Percentiles rank a stretch among this genome's conserved stretches.
Conservation (phyloP, 2,113 vertebrate genomes). For the Cervus canadensis region DNA sequence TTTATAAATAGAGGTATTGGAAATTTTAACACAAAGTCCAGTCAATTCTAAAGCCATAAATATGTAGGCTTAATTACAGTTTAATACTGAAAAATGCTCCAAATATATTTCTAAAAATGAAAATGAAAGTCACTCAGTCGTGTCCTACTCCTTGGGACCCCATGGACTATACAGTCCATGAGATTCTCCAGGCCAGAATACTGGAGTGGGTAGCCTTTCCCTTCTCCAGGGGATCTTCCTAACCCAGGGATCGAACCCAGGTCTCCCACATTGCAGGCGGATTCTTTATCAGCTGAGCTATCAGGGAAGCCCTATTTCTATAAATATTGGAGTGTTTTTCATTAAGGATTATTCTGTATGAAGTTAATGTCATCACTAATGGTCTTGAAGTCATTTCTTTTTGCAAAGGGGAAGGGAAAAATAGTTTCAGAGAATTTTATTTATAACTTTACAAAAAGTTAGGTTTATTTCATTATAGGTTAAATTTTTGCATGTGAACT, state of each 20-base stretch:
- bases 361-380: not conserved
- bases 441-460: not conserved
- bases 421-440: not conserved
- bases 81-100: not conserved
- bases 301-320: not conserved
- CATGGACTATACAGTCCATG: not conserved
- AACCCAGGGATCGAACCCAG: not conserved
- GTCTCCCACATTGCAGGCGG: not conserved
- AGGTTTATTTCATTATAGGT: not conserved
- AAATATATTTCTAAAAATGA: not conserved
- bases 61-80: not conserved
- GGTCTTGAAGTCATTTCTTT: not conserved
- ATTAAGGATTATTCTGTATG: not conserved
- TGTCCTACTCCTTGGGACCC: not conserved
- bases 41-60: not conserved
- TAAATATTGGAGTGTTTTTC: not conserved
- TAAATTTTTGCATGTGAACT: not conserved
- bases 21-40: not conserved
- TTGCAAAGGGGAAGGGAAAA: not conserved
- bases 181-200: not conserved
- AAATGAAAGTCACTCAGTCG: not conserved
- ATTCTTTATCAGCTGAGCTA: not conserved
- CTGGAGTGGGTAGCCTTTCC: not conserved
- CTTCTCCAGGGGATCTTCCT: not conserved
- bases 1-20: not conserved